A percentile compares a stretch with the other conserved stretches of the same genome.
These are phyloP conservation scores for Hoplias malabaricus DNA, from an alignment of 2,113 vertebrate species.

Conservation along the genomic window DNA sequence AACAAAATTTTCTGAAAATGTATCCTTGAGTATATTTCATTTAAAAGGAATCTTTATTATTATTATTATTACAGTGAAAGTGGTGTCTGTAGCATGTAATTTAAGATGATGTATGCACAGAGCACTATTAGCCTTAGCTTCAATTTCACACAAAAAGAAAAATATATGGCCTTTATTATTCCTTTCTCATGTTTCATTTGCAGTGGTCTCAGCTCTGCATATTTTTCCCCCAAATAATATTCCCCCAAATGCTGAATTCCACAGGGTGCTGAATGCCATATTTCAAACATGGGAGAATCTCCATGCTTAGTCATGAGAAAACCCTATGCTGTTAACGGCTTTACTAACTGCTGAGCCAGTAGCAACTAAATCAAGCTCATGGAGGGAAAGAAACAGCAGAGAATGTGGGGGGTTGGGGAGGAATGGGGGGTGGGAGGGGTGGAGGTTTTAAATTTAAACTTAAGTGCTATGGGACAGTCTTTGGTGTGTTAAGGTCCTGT, in stretches of 20 bases:
- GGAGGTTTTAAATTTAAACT: constrained; percentile 66
- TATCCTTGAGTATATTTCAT: too few species aligned
- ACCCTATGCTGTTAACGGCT: constrained; percentile 40
- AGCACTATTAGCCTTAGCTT: too few species aligned
- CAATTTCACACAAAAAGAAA: too few species aligned
- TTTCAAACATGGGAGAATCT: background rate
- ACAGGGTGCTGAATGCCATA: background rate
- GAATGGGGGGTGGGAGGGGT: too few species aligned
- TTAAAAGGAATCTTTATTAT: too few species aligned
- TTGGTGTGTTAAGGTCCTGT: constrained; percentile 67
- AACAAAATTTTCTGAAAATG: too few species aligned
- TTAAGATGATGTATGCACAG: too few species aligned
- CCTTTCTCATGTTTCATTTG: constrained; percentile 4
- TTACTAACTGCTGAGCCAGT: constrained; percentile 39
- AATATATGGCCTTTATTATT: background rate
- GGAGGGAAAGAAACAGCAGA: background rate
- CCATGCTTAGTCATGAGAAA: background rate
- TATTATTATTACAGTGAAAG: too few species aligned
- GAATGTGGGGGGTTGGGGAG: constrained; percentile 17
- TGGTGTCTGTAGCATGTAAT: too few species aligned
- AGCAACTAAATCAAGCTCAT: constrained; percentile 46
- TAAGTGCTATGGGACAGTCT: constrained; percentile 60
- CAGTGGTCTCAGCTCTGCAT: background rate
- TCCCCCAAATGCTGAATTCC: background rate
- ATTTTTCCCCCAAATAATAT: background rate